Conservation (phyloP, 2,888 invertebrate species). For the Trachelus stipa region DNA sequence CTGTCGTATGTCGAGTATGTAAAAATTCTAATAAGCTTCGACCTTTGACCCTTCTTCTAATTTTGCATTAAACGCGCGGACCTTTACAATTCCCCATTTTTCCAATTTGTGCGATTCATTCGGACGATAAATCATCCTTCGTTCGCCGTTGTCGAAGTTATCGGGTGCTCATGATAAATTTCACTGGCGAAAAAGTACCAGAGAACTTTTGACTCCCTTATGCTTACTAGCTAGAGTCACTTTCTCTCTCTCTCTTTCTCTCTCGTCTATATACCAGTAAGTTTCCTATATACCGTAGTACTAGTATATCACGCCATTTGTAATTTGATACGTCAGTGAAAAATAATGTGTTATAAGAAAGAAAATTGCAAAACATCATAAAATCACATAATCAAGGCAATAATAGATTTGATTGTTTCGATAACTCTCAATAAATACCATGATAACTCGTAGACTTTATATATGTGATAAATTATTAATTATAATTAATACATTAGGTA, state of each 20-base stretch:
- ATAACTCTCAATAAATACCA: background rate
- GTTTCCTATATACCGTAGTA: background rate
- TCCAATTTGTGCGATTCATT: background rate
- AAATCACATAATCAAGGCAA: background rate
- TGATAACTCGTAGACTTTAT: background rate
- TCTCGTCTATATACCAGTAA: no score
- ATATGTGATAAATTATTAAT: background rate
- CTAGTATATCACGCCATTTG: background rate
- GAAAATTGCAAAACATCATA: background rate
- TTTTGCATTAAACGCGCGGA: background rate
- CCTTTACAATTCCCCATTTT: background rate
- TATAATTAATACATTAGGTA: slow-evolving; percentile 69
- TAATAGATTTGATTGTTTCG: background rate
- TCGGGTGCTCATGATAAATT: background rate
- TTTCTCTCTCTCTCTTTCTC: background rate
- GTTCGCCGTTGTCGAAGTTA: background rate
- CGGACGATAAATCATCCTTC: background rate
- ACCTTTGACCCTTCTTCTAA: background rate
- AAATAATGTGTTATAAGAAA: background rate
- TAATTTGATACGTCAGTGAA: background rate
- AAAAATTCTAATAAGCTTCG: background rate
- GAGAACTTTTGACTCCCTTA: background rate
- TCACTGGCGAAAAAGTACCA: background rate
- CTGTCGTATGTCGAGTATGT: background rate
- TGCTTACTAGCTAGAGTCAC: background rate